phyloP scores from a whole-genome alignment of 2,797 vertebrate species.

The Notamacropus eugenii region DNA sequence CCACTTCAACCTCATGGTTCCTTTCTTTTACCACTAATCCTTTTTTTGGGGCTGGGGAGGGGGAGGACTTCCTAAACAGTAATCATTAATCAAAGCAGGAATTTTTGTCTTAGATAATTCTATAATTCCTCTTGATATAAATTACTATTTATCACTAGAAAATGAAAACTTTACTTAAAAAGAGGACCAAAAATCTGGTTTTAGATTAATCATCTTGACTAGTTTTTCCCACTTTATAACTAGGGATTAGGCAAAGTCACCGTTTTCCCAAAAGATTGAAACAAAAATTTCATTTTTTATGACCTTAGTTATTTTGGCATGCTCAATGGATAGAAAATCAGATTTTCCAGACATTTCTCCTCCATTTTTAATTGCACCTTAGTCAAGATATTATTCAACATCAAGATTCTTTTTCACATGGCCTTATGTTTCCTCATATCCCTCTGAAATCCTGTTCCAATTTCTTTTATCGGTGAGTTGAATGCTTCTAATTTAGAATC shows the following conservation, averaged over 20 bases:
- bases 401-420: conserved; percentile 22
- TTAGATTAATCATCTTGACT: conserved; percentile 12
- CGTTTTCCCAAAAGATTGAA: conserved; percentile 28
- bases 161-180: background rate
- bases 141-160: background rate
- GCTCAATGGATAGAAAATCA: background rate
- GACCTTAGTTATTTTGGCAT: conserved; percentile 2
- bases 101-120: background rate
- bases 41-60: background rate
- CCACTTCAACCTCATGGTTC: background rate
- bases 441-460: conserved; percentile 38
- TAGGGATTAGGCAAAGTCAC: background rate
- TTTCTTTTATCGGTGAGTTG: conserved; percentile 50
- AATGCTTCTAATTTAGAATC: conserved; percentile 66
- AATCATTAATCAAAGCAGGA: background rate
- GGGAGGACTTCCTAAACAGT: background rate
- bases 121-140: background rate
- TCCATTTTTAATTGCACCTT: conserved; percentile 66
- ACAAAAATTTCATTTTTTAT: conserved; percentile 19
- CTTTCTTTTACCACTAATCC: background rate
- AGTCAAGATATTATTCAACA: background rate
- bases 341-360: conserved; percentile 22
- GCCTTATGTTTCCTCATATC: conserved; percentile 32
- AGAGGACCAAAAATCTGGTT: conserved; percentile 12
- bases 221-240: background rate